These are phyloP conservation scores for Vanessa cardui DNA, from an alignment of 2,888 invertebrate genomes.

Conservation along the genomic window DNA sequence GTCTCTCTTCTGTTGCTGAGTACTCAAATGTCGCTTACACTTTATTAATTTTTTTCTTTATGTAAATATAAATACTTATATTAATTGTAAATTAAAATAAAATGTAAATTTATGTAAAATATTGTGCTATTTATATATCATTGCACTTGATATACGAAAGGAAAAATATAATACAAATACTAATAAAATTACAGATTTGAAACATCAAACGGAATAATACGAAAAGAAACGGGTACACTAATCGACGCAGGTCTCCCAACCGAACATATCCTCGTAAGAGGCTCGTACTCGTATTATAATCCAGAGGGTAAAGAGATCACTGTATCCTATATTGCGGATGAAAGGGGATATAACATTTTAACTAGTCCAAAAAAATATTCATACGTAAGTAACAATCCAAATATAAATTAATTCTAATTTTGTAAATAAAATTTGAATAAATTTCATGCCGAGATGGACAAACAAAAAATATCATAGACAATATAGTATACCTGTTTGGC, in stretches of 20 bases:
- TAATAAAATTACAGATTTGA: constrained; percentile 53
- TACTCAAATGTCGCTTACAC: no score
- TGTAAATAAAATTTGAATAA: not conserved
- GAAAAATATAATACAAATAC: no score
- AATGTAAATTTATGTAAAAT: no score
- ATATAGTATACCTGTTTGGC: no score
- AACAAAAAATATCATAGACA: no score
- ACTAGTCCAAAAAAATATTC: no score
- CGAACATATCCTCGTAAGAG: constrained; percentile 76
- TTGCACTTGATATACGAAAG: not conserved
- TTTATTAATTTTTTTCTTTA: no score
- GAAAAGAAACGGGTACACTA: constrained; percentile 76
- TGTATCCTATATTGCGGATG: constrained; percentile 78
- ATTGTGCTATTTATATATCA: not conserved
- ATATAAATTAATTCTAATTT: not conserved
- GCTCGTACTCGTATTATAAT: constrained; percentile 76
- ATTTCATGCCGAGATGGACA: not conserved
- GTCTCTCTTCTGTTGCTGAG: no score
- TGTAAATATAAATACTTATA: no score
- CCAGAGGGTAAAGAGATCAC: constrained; percentile 78
- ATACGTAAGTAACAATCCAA: not conserved
- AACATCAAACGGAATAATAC: constrained; percentile 79
- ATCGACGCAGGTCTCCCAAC: constrained; percentile 78
- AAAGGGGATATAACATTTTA: constrained; percentile 38
- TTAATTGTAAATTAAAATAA: no score